These are phyloP conservation scores for Drusus annulatus DNA, from an alignment of 1,140 invertebrate genomes.

Conservation along the genomic window DNA sequence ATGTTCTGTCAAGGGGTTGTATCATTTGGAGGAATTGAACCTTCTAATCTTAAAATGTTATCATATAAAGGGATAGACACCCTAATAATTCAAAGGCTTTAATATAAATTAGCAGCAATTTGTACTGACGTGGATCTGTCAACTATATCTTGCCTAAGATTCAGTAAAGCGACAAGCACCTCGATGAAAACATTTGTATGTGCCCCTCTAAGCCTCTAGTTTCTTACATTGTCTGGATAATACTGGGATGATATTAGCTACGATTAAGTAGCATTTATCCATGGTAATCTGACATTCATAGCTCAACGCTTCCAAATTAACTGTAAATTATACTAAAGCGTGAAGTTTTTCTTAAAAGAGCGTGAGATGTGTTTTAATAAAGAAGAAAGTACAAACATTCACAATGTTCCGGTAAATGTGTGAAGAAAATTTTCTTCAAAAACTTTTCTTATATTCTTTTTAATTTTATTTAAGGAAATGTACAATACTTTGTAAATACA, in stretches of 20 bases:
- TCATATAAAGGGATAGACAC: constrained; percentile 29
- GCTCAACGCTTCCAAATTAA: not conserved
- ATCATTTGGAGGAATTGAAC: constrained; percentile 16
- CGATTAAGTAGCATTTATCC: not conserved
- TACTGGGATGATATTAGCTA: constrained; percentile 1
- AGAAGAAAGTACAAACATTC: no score
- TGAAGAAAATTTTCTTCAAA: no score
- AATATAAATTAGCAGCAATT: constrained; percentile 57
- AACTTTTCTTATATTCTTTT: no score
- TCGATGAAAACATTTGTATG: constrained; percentile 30
- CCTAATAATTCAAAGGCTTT: constrained; percentile 49
- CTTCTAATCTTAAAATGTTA: constrained; percentile 33
- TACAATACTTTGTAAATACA: no score
- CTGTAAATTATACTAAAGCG: not conserved
- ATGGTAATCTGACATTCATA: not conserved
- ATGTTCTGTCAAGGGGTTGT: not conserved
- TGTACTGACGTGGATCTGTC: constrained; percentile 49
- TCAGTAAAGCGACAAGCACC: constrained; percentile 17
- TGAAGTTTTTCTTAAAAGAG: no score
- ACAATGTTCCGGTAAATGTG: no score
- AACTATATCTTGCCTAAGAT: constrained; percentile 41
- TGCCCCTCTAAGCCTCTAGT: not conserved
- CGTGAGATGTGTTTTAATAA: no score
- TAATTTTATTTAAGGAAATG: no score
- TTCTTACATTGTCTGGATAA: constrained; percentile 4